Percentiles rank a stretch among this genome's conserved stretches.
Conservation (phyloP, 2,113 vertebrate species). For the Hiodon tergisus region DNA sequence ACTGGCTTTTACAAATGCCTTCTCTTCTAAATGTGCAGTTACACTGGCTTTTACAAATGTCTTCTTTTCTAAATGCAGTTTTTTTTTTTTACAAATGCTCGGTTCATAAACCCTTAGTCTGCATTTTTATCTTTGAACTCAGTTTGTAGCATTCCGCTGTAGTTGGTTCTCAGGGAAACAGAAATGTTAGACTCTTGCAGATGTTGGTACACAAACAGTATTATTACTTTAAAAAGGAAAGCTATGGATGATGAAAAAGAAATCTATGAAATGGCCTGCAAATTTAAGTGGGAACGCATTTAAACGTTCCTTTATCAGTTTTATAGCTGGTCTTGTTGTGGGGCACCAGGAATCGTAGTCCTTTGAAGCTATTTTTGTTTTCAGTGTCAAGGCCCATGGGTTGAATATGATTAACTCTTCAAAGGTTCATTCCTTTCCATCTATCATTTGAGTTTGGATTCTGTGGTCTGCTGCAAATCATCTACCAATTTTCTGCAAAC, state of each 20-base stretch:
- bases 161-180: too few relatives aligned
- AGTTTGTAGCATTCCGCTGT: not conserved
- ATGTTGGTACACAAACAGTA: not conserved
- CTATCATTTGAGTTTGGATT: not conserved
- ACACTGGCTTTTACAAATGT: too few relatives aligned
- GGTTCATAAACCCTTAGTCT: not conserved
- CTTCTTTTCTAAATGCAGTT: too few relatives aligned
- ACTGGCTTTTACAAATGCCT: too few relatives aligned
- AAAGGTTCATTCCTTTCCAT: not conserved
- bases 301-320: not conserved
- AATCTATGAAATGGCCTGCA: not conserved
- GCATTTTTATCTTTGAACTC: not conserved
- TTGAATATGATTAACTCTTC: conserved; percentile 6
- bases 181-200: not conserved
- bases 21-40: too few relatives aligned
- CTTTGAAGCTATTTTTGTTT: not conserved
- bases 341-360: not conserved
- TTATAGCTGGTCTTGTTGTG: not conserved
- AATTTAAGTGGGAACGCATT: not conserved
- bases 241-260: not conserved
- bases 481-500: not conserved
- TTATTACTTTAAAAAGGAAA: not conserved
- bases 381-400: not conserved
- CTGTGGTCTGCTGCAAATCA: not conserved
- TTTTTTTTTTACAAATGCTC: too few relatives aligned